Conservation (phyloP, 2,797 vertebrate genomes). For the Carduelis carduelis region DNA sequence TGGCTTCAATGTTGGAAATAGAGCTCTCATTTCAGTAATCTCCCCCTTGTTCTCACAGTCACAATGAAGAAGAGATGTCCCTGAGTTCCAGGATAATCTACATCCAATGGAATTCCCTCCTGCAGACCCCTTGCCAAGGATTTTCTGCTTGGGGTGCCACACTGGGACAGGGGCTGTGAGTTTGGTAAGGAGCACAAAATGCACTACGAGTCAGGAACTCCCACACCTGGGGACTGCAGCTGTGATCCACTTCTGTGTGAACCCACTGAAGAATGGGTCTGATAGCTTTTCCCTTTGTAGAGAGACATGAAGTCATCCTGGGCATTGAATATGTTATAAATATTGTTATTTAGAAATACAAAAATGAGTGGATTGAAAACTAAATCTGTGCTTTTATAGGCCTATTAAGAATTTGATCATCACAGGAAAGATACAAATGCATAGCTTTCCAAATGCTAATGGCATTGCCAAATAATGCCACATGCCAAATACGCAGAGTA, state of each 20-base stretch:
- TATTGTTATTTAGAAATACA: background rate
- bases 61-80: background rate
- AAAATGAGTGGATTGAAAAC: background rate
- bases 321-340: background rate
- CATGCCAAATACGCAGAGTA: background rate
- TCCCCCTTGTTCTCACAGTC: background rate
- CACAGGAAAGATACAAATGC: background rate
- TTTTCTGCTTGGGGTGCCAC: background rate
- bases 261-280: background rate
- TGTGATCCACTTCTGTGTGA: background rate
- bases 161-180: background rate
- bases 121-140: background rate
- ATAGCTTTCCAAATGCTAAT: background rate
- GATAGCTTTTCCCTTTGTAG: background rate
- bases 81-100: background rate
- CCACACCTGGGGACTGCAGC: accelerated
- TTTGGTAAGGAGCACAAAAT: background rate
- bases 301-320: background rate
- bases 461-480: background rate
- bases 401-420: background rate
- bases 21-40: background rate
- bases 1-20: background rate
- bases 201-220: background rate
- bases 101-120: background rate
- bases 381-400: background rate